These are phyloP conservation scores for Gymnarchus niloticus DNA, from an alignment of 2,113 vertebrate species.

Conservation along the genomic window DNA sequence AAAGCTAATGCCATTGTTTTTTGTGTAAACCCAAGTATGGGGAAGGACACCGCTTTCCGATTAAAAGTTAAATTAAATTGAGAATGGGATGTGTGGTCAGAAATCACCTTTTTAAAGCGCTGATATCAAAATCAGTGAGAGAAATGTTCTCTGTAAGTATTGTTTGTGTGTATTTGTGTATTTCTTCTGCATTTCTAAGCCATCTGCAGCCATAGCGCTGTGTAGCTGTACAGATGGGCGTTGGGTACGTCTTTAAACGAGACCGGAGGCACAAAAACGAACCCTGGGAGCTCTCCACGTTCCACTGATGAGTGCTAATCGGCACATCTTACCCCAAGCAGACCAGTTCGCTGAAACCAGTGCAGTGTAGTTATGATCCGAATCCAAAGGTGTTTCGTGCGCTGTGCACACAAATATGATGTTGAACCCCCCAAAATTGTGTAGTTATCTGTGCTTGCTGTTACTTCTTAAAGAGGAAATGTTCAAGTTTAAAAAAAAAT, in stretches of 20 bases:
- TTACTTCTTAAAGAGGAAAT: not conserved
- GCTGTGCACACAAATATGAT: not conserved
- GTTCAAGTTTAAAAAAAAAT: not conserved
- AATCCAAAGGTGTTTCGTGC: not conserved
- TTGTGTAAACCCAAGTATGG: not conserved
- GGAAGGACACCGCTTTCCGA: not conserved
- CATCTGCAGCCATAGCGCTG: not conserved
- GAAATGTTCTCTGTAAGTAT: not conserved
- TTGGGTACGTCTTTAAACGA: not conserved
- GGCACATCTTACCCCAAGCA: not conserved
- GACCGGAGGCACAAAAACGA: not conserved
- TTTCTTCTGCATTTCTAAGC: not conserved
- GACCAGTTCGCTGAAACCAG: not conserved
- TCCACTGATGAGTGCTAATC: not conserved
- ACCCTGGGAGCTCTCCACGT: not conserved
- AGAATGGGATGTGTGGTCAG: not conserved
- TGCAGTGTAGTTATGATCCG: not conserved
- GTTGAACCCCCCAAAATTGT: not conserved
- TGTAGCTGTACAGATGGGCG: not conserved
- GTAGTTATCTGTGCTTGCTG: not conserved
- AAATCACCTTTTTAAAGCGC: not conserved
- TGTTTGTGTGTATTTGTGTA: not conserved
- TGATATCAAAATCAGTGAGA: not conserved
- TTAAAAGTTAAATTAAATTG: not conserved
- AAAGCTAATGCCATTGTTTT: not conserved